A percentile compares a stretch with the other conserved stretches of the same genome.
Evolutionary conservation across 2,797 vertebrate genomes (phyloP).

Genomic region (Xenops minutus): DNA sequence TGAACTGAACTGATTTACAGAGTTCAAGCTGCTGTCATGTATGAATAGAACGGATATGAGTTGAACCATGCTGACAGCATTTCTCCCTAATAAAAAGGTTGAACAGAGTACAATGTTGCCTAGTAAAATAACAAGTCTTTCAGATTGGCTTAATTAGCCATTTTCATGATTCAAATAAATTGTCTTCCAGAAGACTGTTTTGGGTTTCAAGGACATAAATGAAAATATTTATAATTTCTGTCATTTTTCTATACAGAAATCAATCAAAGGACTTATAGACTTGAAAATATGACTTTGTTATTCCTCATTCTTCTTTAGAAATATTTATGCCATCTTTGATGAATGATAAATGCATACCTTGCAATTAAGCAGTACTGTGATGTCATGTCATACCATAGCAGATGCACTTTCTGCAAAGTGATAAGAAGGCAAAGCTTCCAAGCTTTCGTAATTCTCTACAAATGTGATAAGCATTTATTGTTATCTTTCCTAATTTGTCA

Average conservation of each 20-base stretch:
- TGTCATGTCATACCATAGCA: not conserved
- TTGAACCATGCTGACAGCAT: not conserved
- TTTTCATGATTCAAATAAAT: not conserved
- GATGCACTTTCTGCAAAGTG: not conserved
- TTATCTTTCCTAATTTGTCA: not conserved
- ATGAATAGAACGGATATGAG: not conserved
- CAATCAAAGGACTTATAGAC: not conserved
- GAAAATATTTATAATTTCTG: not conserved
- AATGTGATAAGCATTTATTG: not conserved
- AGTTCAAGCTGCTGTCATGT: not conserved
- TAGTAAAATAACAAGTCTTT: not conserved
- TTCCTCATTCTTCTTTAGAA: not conserved
- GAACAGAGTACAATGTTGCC: not conserved
- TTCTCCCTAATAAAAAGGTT: not conserved
- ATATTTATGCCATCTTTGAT: not conserved
- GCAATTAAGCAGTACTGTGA: not conserved
- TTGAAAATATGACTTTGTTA: not conserved
- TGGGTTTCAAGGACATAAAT: not conserved
- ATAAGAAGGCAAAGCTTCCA: not conserved
- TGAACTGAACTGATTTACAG: slow-evolving; percentile 2
- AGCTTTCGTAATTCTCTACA: not conserved
- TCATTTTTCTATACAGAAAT: not conserved
- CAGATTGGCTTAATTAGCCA: not conserved
- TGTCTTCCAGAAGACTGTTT: not conserved
- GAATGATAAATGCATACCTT: not conserved